A percentile compares a stretch with the other conserved stretches of the same genome.
These are phyloP conservation scores for Scaptomyza flava DNA, from an alignment of 2,888 invertebrate genomes.

Conservation along the genomic window DNA sequence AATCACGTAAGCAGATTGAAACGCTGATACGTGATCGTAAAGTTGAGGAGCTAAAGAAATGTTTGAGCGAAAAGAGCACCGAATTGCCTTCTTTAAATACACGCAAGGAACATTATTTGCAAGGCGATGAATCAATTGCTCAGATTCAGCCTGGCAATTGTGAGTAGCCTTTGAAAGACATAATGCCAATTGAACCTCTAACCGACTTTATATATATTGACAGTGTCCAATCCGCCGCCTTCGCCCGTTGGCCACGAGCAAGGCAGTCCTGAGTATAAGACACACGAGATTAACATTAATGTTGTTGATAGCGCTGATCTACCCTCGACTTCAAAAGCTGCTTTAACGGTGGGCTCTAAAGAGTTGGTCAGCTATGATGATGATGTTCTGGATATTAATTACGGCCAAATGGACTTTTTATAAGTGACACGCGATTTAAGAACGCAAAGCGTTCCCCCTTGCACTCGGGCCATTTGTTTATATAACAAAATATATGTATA, in stretches of 20 bases:
- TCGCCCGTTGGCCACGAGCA: slow-evolving; percentile 90
- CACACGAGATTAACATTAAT: slow-evolving; percentile 84
- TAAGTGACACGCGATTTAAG: slow-evolving; percentile 85
- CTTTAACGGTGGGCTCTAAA: slow-evolving; percentile 52
- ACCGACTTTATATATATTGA: neutral
- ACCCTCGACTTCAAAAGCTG: slow-evolving; percentile 82
- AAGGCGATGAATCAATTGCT: slow-evolving; percentile 69
- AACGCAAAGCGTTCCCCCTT: slow-evolving; percentile 61
- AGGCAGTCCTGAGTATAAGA: slow-evolving; percentile 87
- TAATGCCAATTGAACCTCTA: neutral
- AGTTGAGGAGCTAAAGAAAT: slow-evolving; percentile 88
- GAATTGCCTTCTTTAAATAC: slow-evolving; percentile 78
- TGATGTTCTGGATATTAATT: slow-evolving; percentile 90
- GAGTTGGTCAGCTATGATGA: slow-evolving; percentile 86
- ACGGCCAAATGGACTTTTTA: slow-evolving; percentile 90
- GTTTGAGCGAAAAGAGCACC: slow-evolving; percentile 84
- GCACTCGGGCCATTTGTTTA: slow-evolving; percentile 28
- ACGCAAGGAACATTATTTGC: slow-evolving; percentile 76
- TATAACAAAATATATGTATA: slow-evolving; percentile 2
- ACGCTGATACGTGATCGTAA: slow-evolving; percentile 87
- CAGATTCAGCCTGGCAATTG: slow-evolving; percentile 78
- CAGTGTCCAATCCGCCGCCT: slow-evolving; percentile 90
- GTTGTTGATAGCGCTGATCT: slow-evolving; percentile 77
- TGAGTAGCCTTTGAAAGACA: slow-evolving; percentile 39
- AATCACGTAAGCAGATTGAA: slow-evolving; percentile 86